Evolutionary conservation across 2,888 invertebrate species (phyloP).

Genomic region (Junonia oenone): DNA sequence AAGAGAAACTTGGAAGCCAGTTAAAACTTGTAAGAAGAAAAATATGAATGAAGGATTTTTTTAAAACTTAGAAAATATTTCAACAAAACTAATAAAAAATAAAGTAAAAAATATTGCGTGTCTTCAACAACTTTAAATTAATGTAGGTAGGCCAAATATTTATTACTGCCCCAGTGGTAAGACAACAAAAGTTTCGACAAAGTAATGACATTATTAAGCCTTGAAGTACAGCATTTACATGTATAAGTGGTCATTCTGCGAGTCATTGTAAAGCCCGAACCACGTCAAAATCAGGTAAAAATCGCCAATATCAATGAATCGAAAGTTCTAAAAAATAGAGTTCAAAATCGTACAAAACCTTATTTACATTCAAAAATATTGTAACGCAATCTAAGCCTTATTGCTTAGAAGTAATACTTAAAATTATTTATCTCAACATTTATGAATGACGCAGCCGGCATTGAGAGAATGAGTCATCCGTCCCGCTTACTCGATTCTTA

Average conservation of each 20-base stretch:
- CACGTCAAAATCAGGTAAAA: slow-evolving; percentile 21
- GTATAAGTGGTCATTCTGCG: slow-evolving; percentile 21
- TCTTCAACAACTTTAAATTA: too few relatives aligned
- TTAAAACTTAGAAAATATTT: too few relatives aligned
- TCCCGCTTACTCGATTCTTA: slow-evolving; percentile 42
- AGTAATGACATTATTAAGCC: not conserved
- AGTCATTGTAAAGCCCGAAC: slow-evolving; percentile 26
- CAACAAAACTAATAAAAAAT: too few relatives aligned
- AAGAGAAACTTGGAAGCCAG: not conserved
- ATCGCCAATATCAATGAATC: slow-evolving; percentile 12
- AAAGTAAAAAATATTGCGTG: too few relatives aligned
- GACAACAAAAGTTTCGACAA: too few relatives aligned
- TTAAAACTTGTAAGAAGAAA: too few relatives aligned
- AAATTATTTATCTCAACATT: slow-evolving; percentile 36
- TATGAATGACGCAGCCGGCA: slow-evolving; percentile 69
- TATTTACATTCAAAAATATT: slow-evolving; percentile 8
- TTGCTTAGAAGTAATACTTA: not conserved
- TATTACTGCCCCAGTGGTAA: too few relatives aligned
- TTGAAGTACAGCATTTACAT: slow-evolving; percentile 16
- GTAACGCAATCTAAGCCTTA: slow-evolving; percentile 10
- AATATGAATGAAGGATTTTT: too few relatives aligned
- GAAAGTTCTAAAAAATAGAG: slow-evolving; percentile 15
- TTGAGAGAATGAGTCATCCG: slow-evolving; percentile 61
- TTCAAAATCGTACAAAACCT: slow-evolving; percentile 16
- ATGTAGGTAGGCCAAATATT: too few relatives aligned